phyloP scores from a whole-genome alignment of 2,797 vertebrate genomes.

The Oreonectes daqikongensis region DNA sequence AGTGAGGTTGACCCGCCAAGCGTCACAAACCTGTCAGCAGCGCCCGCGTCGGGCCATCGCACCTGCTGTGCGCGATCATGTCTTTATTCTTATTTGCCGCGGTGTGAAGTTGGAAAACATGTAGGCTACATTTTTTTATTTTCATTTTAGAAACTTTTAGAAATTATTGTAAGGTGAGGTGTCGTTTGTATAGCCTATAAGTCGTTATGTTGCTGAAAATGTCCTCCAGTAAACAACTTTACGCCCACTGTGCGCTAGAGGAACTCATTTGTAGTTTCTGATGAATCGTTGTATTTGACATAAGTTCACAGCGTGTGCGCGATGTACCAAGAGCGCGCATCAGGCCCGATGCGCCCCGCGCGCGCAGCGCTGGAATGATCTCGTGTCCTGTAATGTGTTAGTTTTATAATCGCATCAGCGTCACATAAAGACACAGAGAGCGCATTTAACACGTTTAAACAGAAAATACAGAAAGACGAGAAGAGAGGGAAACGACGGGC shows the following conservation, averaged over 20 bases:
- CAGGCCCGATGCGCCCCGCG: constrained; percentile 10
- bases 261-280: neutral
- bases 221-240: neutral
- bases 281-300: neutral
- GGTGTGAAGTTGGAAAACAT: neutral
- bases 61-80: constrained; percentile 48
- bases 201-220: neutral
- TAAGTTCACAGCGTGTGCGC: neutral
- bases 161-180: too few relatives aligned
- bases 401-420: constrained; percentile 54
- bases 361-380: neutral
- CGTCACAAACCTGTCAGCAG: constrained; percentile 28
- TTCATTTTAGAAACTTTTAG: too few relatives aligned
- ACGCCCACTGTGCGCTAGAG: neutral
- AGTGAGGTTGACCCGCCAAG: constrained; percentile 6
- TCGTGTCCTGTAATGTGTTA: constrained; percentile 41
- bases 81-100: neutral
- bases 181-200: too few relatives aligned
- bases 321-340: neutral
- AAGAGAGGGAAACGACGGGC: constrained; percentile 61
- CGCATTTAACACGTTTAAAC: constrained; percentile 59
- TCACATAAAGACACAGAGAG: constrained; percentile 53
- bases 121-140: too few relatives aligned
- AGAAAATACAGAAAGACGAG: constrained; percentile 56
- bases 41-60: constrained; percentile 10